These are phyloP conservation scores for Astatotilapia flaviijosephi DNA, from an alignment of 2,113 vertebrate species.

Conservation along the genomic window DNA sequence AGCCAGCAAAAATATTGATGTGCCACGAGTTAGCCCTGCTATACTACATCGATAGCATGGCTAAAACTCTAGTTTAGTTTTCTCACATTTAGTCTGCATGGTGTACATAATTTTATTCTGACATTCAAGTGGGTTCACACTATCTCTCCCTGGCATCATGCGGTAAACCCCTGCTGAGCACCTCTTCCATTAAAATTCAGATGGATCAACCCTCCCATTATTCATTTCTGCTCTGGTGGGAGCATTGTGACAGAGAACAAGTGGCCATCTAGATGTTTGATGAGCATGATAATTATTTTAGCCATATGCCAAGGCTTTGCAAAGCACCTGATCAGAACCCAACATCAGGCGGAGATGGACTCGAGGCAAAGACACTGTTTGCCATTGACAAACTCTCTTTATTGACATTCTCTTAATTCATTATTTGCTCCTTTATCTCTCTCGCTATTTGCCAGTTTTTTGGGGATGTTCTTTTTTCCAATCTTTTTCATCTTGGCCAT, in stretches of 20 bases:
- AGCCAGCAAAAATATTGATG: background rate
- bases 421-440: conserved; percentile 38
- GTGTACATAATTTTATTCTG: background rate
- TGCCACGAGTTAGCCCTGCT: background rate
- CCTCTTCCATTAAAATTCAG: conserved; percentile 55
- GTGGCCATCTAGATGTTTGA: conserved; percentile 60
- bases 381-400: conserved; percentile 14
- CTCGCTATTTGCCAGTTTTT: background rate
- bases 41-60: background rate
- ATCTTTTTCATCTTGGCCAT: conserved; percentile 23
- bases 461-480: background rate
- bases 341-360: background rate
- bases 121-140: background rate
- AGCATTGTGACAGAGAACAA: conserved; percentile 53
- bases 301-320: conserved; percentile 57
- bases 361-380: background rate
- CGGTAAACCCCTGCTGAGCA: conserved; percentile 21
- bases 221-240: conserved; percentile 55
- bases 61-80: background rate
- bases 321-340: conserved; percentile 38
- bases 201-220: conserved; percentile 55
- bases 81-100: background rate
- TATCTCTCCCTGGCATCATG: background rate
- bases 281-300: conserved; percentile 62
- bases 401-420: conserved; percentile 30